Percentiles rank a stretch among this genome's conserved stretches.
These are phyloP conservation scores for Leptinotarsa juncta DNA, from an alignment of 2,888 invertebrate genomes.

Conservation along the genomic window DNA sequence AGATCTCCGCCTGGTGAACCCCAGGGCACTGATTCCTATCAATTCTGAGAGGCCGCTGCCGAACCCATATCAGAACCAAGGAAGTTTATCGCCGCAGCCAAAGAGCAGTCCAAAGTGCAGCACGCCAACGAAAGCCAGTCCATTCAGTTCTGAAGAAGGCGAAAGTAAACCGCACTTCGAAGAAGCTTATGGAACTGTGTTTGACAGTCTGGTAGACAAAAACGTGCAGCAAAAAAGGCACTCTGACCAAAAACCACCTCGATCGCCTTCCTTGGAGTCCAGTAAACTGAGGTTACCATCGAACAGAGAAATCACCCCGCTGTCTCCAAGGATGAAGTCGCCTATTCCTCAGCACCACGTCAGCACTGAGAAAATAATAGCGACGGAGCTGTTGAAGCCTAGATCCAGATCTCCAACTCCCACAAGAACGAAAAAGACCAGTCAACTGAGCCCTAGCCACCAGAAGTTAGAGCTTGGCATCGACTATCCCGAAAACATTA, in stretches of 20 bases:
- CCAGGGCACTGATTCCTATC: constrained; percentile 63
- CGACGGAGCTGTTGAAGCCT: constrained; percentile 61
- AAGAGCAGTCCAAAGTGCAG: constrained; percentile 41
- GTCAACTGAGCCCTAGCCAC: constrained; percentile 50
- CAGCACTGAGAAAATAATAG: constrained; percentile 63
- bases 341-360: constrained; percentile 61
- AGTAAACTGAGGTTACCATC: constrained; percentile 61
- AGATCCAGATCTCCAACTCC: constrained; percentile 49
- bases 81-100: constrained; percentile 34
- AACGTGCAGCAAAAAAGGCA: constrained; percentile 29
- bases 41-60: constrained; percentile 62
- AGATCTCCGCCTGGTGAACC: constrained; percentile 61
- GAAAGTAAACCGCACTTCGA: constrained; percentile 46
- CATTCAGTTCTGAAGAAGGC: constrained; percentile 32
- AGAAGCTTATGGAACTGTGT: constrained; percentile 61
- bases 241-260: constrained; percentile 47
- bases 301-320: constrained; percentile 61
- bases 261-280: constrained; percentile 59
- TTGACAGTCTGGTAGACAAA: constrained; percentile 53
- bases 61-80: constrained; percentile 58
- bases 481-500: constrained; percentile 55
- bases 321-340: constrained; percentile 62
- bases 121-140: constrained; percentile 12
- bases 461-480: constrained; percentile 56
- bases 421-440: constrained; percentile 36